Base-by-base conservation (phyloP, 2,888 invertebrate species). In the Acrocyrtus sp. region DNA sequence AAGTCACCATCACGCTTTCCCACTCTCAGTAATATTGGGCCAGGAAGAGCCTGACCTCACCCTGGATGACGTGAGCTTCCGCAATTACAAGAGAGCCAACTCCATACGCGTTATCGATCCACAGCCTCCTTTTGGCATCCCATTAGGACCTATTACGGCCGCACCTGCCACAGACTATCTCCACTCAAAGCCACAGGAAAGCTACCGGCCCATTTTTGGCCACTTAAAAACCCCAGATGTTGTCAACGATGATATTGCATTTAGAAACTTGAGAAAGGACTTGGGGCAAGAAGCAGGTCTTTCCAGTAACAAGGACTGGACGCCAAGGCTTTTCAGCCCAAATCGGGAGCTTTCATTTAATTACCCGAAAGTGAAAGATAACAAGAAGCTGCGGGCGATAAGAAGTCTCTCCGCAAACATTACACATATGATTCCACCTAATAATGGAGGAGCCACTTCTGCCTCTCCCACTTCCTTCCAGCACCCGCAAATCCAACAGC, bases 111-210 rank as follows among this genome's bases (percentile, higher is more conserved):
- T 91, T 5, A 83, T 89, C 2, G 74, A 79, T 10, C 94, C 95
- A 61, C 92, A 92, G 17, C 95, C 95, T 83, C 94, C 93, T 41
- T 96, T 96, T 83, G 95, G 95, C 21, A 95, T 96, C 82, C 95
- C 95, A 0, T 84, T 95, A 41, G 93, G 93, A 1, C 94, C 94
- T 12, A 90, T 94, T 22, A 88, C 92, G 0, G 90, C 91, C 1
- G 91, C 93, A 4, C 89, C 94, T 0, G 90, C 90, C 73, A 92
- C 90, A 80, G 94, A 95, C 84, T 96, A 96, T 83, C 86, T 95
- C 65, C 94, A 94, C 83, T 91, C 91, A 1, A 88, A 88, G 15
- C 91, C 92, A 2, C 89, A 39, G 82, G 87, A 83, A 58, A 81
- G 82, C 58, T 82, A 80, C 63, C 87, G 90, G 61, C 88, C 90